Base-by-base conservation (phyloP, 2,888 invertebrate genomes). In the Eupithecia abbreviata region DNA sequence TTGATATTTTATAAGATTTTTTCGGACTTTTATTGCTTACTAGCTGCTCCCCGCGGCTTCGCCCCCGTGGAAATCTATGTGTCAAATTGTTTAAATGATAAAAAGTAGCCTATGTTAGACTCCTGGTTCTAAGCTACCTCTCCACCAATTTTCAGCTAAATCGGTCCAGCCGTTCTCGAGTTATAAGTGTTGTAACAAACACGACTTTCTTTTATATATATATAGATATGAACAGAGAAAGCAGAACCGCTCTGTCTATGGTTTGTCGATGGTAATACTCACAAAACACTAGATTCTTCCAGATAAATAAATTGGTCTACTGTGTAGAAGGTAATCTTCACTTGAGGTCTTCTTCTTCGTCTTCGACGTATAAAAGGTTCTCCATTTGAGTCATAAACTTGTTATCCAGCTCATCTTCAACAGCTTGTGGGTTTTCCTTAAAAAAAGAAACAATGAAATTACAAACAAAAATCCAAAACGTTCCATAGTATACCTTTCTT, bases 301-400 rank as follows among this genome's bases (percentile, higher is more conserved):
- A 62, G 12, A 62, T 4, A 62, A 30, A 62, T 62, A 12, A 47
- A 62, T 12, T 30, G 10, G 10, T 62, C 62, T 30, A 30, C 62
- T 12, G 62, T 30, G 9, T 62, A 2, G 2, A 12, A 0, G 2
- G 10, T 1, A n/a, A 45, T 45, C n/a, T 9, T 91, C 87, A 94
- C 84, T 94, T 94, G 1, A 94, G 84, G 79, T 94, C 93, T 65
- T 93, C 93, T 10, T 93, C 94, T n/a, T 94, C 30, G 30, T 30
- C 94, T 80, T 94, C 94, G 0, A 92, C 93, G 82, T 92, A 94
- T 3, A 93, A 84, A 42, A 94, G 77, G 74, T 94, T 93, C 55
- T 94, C 93, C 92, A 93, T 92, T 84, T 93, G 93, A 3, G 91
- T 91, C 89, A 91, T 90, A 70, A 94, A 93, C 82, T 93, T 93